Conservation (phyloP, 2,113 vertebrate genomes). For the Coracopsis vasa region DNA sequence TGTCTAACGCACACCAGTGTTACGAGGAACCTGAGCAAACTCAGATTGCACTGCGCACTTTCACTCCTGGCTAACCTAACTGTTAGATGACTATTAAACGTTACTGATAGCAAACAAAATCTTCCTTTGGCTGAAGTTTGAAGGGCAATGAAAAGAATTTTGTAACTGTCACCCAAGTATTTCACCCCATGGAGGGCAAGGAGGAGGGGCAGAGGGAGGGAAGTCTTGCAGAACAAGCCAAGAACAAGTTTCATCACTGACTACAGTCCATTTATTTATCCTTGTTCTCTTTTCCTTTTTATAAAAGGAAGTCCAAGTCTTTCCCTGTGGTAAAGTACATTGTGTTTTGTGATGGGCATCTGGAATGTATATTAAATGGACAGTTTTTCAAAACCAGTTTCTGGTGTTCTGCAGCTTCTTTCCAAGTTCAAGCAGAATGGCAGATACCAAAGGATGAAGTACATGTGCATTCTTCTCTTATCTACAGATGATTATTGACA, state of each 20-base stretch:
- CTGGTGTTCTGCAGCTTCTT: not conserved
- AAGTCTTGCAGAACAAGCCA: slow-evolving; percentile 37
- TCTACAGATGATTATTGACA: not conserved
- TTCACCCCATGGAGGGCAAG: not conserved
- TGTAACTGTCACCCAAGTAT: not conserved
- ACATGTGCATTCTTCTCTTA: not conserved
- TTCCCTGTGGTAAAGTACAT: not conserved
- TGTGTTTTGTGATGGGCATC: not conserved
- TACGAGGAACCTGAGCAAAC: not conserved
- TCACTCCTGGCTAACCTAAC: not conserved
- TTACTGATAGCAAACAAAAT: not conserved
- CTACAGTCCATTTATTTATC: not conserved
- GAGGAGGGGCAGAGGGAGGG: not conserved
- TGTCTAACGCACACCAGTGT: not conserved
- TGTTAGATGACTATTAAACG: not conserved
- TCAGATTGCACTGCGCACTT: not conserved
- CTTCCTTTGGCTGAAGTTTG: not conserved
- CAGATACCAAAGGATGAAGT: not conserved
- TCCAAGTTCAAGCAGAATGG: not conserved
- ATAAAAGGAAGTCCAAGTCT: not conserved
- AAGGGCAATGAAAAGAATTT: not conserved
- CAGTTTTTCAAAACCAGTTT: not conserved
- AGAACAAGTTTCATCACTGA: slow-evolving; percentile 38
- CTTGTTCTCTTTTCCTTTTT: not conserved
- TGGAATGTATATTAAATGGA: not conserved